Conservation (phyloP, 2,888 invertebrate genomes). For the Cataglyphis cursor region DNA sequence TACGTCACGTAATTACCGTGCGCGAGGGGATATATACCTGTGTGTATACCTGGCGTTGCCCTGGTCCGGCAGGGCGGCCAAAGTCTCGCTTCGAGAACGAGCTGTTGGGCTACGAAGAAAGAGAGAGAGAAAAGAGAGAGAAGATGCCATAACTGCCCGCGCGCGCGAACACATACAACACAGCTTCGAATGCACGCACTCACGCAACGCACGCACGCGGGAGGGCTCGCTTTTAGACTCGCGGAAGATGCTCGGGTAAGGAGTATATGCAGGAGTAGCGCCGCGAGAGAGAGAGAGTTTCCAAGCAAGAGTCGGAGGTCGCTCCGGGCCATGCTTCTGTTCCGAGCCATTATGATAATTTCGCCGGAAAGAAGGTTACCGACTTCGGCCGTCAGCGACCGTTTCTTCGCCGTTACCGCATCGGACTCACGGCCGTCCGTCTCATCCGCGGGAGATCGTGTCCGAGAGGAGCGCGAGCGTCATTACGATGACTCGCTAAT, state of each 20-base stretch:
- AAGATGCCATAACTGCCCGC: slow-evolving; percentile 17
- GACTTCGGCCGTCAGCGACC: slow-evolving; percentile 71
- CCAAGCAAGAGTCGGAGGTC: slow-evolving; percentile 72
- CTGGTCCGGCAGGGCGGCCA: slow-evolving; percentile 59
- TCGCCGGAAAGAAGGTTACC: slow-evolving; percentile 84
- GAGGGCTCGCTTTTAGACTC: slow-evolving; percentile 57
- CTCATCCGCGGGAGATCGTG: slow-evolving; percentile 49
- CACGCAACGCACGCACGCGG: slow-evolving; percentile 24
- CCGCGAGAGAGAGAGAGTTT: slow-evolving; percentile 68
- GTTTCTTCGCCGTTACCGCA: slow-evolving; percentile 49
- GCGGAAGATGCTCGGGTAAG: slow-evolving; percentile 68
- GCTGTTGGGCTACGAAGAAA: slow-evolving; percentile 1
- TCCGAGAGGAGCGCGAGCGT: slow-evolving; percentile 56
- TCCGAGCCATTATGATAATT: slow-evolving; percentile 86
- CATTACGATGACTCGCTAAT: slow-evolving; percentile 63
- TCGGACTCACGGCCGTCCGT: slow-evolving; percentile 46
- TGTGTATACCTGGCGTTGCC: slow-evolving; percentile 68
- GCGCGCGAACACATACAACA: slow-evolving; percentile 25
- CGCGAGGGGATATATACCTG: slow-evolving; percentile 76
- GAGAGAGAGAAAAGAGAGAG: background rate
- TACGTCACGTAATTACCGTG: slow-evolving; percentile 85
- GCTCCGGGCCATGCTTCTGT: slow-evolving; percentile 85
- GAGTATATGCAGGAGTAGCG: slow-evolving; percentile 54
- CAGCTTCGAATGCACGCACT: background rate
- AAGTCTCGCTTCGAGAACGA: slow-evolving; percentile 38